phyloP scores from a whole-genome alignment of 2,888 invertebrate genomes.

The Callimorpha dominula region DNA sequence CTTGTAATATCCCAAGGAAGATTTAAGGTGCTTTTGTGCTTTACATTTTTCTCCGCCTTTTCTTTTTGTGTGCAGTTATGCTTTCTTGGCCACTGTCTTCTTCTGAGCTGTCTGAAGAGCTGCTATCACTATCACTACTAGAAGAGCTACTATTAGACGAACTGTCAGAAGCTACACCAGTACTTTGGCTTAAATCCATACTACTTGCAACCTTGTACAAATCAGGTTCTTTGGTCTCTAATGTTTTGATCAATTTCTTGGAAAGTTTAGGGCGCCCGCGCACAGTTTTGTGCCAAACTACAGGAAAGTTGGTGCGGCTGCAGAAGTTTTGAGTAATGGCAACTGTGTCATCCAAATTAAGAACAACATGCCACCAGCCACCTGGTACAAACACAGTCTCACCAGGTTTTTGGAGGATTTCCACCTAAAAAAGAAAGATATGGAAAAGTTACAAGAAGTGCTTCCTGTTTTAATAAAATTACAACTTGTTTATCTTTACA shows the following conservation, averaged over 20 bases:
- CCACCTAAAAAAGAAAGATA: constrained; percentile 86
- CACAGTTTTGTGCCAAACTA: constrained; percentile 99
- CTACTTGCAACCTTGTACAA: constrained; percentile 92
- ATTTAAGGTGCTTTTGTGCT: constrained; percentile 64
- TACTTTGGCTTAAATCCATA: constrained; percentile 94
- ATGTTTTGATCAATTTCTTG: constrained; percentile 94
- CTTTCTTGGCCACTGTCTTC: constrained; percentile 96
- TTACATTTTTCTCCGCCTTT: constrained; percentile 88
- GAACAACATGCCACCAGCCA: constrained; percentile 99
- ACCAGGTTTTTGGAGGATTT: constrained; percentile 97
- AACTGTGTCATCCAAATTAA: constrained; percentile 98
- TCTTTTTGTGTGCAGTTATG: constrained; percentile 93
- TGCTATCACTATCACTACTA: constrained; percentile 88
- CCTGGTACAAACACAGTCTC: constrained; percentile 99
- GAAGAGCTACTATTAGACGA: constrained; percentile 96
- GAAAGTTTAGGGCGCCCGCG: constrained; percentile 98
- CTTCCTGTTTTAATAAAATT: too few relatives aligned
- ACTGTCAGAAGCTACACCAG: constrained; percentile 97
- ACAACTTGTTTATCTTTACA: too few relatives aligned
- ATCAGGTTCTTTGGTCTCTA: constrained; percentile 91
- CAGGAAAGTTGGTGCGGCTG: constrained; percentile 97
- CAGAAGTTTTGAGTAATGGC: constrained; percentile 99
- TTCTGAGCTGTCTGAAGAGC: constrained; percentile 85
- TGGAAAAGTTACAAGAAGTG: too few relatives aligned
- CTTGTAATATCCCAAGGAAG: constrained; percentile 51